phyloP scores from a whole-genome alignment of 2,888 invertebrate species.

The Helobdella robusta region DNA sequence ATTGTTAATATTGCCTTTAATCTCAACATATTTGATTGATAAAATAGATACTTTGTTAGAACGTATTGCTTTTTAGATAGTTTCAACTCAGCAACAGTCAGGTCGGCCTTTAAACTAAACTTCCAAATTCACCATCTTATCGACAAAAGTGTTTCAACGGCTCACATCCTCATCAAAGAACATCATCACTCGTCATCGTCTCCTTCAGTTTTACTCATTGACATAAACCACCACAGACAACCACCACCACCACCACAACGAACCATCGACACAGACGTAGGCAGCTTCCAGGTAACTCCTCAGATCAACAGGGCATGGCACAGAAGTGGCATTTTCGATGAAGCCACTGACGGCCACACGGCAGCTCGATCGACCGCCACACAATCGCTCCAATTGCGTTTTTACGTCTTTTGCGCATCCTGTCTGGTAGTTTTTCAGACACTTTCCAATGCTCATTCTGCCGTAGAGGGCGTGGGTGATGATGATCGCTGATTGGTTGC shows the following conservation, averaged over 20 bases:
- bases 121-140: no score
- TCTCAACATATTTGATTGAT: no score
- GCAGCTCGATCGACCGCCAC: conserved; percentile 1
- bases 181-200: no score
- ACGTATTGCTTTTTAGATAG: no score
- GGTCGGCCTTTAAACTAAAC: no score
- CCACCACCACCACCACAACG: background rate
- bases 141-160: no score
- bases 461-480: conserved; percentile 25
- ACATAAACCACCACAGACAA: no score
- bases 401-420: conserved; percentile 19
- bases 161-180: no score
- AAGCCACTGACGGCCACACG: conserved; percentile 16
- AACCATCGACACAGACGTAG: conserved; percentile 15
- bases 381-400: background rate
- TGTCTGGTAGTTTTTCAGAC: background rate
- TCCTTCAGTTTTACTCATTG: no score
- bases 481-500: conserved; percentile 1
- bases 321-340: background rate
- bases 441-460: conserved; percentile 18
- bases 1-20: no score
- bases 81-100: no score
- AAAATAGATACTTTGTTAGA: no score
- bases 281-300: conserved; percentile 20
- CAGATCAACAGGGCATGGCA: conserved; percentile 15